A percentile compares a stretch with the other conserved stretches of the same genome.
Evolutionary conservation across 2,888 invertebrate genomes (phyloP).

Genomic region (Stenolophus ochropezus): DNA sequence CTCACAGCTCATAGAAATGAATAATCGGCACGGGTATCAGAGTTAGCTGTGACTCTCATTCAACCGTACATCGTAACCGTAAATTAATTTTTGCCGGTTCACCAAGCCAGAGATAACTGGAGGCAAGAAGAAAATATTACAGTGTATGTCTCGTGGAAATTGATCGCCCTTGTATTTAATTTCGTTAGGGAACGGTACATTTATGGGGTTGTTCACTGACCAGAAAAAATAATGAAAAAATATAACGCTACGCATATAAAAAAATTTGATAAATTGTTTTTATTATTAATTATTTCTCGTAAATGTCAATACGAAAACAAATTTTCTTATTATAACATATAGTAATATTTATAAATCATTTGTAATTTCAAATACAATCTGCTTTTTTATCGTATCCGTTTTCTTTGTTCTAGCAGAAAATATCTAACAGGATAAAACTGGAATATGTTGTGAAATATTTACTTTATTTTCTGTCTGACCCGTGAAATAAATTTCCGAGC

Average conservation of each 20-base stretch:
- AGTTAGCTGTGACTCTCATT: not conserved
- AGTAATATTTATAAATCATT: no score
- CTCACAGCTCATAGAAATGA: constrained; percentile 17
- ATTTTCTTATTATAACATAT: no score
- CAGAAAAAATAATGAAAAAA: not conserved
- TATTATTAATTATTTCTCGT: no score
- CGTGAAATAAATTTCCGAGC: not conserved
- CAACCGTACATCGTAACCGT: constrained; percentile 5
- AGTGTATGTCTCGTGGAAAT: constrained; percentile 17
- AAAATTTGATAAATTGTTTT: no score
- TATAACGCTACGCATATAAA: no score
- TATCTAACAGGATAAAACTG: not conserved
- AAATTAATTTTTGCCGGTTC: constrained; percentile 43
- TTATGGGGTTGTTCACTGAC: not conserved
- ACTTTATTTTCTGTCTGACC: not conserved
- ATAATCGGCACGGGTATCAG: not conserved
- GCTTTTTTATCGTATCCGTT: no score
- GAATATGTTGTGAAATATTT: not conserved
- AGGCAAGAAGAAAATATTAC: constrained; percentile 24
- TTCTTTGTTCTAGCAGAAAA: no score
- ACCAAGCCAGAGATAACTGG: constrained; percentile 27
- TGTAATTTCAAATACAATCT: no score
- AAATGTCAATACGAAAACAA: no score
- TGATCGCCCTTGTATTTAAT: constrained; percentile 10
- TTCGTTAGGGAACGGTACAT: not conserved